Base-by-base conservation (phyloP, 1,140 invertebrate species). In the Harlomillsia oculata region DNA sequence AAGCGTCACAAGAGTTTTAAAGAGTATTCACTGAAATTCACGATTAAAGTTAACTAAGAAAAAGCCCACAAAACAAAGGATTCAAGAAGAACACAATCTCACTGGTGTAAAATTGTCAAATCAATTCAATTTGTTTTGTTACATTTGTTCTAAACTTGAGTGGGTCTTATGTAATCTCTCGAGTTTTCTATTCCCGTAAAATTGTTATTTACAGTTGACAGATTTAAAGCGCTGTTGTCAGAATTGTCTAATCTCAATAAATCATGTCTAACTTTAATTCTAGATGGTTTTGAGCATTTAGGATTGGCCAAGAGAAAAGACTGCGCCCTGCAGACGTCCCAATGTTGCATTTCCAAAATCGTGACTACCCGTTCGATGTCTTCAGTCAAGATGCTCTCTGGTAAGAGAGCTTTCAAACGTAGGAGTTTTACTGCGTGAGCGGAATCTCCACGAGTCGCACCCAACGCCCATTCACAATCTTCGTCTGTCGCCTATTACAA, bases 271-370 rank as follows among this genome's bases (percentile, higher is more conserved):
- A 18, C 34, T 20, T 46, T 46, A 11, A 46, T 46, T 46, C 34
- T 46, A 46, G 28, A 46, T 4, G n/a, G 16, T 32, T 46, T 46
- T 20, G 28, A 30, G 2, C 28, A 46, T 18, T 48, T 54, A n/a
- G 45, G 32, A 37, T 55, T 51, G 26, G 44, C 51, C 11, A 63
- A 43, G 20, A 63, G 43, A 51, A 63, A 59, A 13, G 50, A 29
- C 0, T 56, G 25, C n/a, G 60, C 60, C 4, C 56, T 43, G 16
- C 56, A 46, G 9, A 59, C 60, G 26, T 62, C 63, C 60, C 63
- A 65, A 36, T 65, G 60, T 4, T 54, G 60, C 60, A 60, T 62
- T 54, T 62, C 60, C 13, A 65, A 25, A 28, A 55, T 57, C 1
- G 57, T 60, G 2, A 62, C 53, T 2, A 60, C 54, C 21, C 49